Evolutionary conservation across 2,113 vertebrate genomes (phyloP), one percentile per base, ranked within the genome.

Genomic region (Petrocephalus microphthalmus): DNA sequence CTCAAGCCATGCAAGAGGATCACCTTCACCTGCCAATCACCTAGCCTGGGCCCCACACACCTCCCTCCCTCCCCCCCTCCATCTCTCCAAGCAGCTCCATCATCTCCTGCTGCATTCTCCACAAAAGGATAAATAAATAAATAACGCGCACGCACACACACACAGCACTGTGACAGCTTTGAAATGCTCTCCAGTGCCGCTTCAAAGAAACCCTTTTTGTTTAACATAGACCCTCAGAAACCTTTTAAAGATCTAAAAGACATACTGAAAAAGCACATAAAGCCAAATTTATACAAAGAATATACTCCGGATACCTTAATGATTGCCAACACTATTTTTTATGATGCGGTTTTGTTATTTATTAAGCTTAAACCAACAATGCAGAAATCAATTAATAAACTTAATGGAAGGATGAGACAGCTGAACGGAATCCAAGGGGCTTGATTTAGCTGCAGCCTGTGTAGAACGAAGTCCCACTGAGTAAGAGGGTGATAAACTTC

Each of bases 1-100:
- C 60, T 42, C 33, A 13, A 29, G 86, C 60, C 4, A 49, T 37
- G n/a, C 3, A 8, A 64, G 33, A n/a, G 25, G 37, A 25, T 71
- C 57, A 87, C 56, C 57, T 49, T 67, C 29, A 87, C 29, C 60
- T 71, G 57, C 60, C 86, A 87, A 74, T 87, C 86, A 87, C 13
- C 42, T 71, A 22, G 45, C n/a, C 51, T 5, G 7, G 7, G 2
- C 67, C 67, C 33, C 29, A 0, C 17, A 22, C 17, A n/a, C n/a
- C n/a, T n/a, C n/a, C n/a, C n/a, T n/a, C 6, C 2, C 33, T 10
- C 83, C 22, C 47, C 49, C 82, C n/a, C 85, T n/a, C 6, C 2
- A 17, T 10, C 83, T 13, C 47, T 52, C 82, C n/a, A 56, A 47
- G 22, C 2, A 13, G 33, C 85, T 37, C 33, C 37, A 45, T 37